A percentile compares a stretch with the other conserved stretches of the same genome.
Evolutionary conservation across 2,888 invertebrate species (phyloP).

Genomic region (Eurytoma californica): DNA sequence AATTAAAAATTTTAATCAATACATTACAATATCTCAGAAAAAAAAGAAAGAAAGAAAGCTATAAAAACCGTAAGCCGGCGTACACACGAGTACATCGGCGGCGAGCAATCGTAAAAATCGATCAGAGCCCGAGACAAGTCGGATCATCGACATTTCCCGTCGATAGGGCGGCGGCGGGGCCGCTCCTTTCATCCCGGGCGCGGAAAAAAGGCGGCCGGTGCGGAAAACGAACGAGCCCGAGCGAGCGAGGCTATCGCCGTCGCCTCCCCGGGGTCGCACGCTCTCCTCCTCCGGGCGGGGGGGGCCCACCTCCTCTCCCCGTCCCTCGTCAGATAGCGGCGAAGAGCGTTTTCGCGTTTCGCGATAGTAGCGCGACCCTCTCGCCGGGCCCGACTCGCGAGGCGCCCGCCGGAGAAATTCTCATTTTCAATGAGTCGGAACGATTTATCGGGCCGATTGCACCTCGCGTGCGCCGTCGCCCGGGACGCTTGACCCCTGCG

Average conservation of each 20-base stretch:
- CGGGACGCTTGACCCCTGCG: constrained; percentile 10
- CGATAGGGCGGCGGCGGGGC: constrained; percentile 37
- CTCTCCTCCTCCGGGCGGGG: neutral
- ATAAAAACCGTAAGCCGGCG: too few relatives aligned
- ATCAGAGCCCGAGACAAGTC: neutral
- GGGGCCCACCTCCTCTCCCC: constrained; percentile 3
- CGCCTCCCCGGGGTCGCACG: constrained; percentile 16
- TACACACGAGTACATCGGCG: neutral
- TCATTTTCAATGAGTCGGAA: constrained; percentile 47
- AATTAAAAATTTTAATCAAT: too few relatives aligned
- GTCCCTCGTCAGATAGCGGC: constrained; percentile 41
- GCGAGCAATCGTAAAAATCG: neutral
- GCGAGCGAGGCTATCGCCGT: constrained; percentile 8
- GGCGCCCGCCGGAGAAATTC: constrained; percentile 10
- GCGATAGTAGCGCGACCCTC: constrained; percentile 67
- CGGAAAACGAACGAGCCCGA: too few relatives aligned
- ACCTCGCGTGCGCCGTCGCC: neutral
- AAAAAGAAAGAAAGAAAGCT: too few relatives aligned
- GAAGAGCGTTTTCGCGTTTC: constrained; percentile 74
- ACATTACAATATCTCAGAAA: too few relatives aligned
- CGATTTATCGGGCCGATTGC: constrained; percentile 45
- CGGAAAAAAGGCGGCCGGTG: constrained; percentile 42
- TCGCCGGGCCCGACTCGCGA: neutral
- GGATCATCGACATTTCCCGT: constrained; percentile 26
- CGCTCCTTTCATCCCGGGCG: constrained; percentile 40